Evolutionary conservation across 2,888 invertebrate species (phyloP).

Genomic region (Sesia apiformis): DNA sequence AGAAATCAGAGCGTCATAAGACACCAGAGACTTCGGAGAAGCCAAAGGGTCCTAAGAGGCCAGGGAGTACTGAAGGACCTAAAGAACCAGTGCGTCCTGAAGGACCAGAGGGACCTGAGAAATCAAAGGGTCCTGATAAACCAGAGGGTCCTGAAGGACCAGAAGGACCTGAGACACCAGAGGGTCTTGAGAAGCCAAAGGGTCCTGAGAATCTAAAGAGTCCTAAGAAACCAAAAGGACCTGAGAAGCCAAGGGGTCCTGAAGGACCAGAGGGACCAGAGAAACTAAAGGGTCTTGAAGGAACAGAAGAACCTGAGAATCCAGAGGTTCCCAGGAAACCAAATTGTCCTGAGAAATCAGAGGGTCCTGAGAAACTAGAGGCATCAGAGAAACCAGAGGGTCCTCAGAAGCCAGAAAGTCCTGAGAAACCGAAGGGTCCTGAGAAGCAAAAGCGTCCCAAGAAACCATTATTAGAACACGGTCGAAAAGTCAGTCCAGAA

Average conservation of each 20-base stretch:
- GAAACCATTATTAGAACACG: neutral
- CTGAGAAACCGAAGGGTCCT: too few species aligned
- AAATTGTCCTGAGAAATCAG: neutral
- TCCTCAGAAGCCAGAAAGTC: neutral
- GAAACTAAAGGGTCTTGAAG: neutral
- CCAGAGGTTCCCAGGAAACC: neutral
- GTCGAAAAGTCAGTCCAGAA: too few species aligned
- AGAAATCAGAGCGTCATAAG: neutral
- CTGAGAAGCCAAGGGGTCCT: neutral
- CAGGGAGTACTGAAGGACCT: neutral
- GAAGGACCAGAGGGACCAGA: conserved; percentile 1
- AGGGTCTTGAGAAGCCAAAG: neutral
- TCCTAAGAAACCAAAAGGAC: neutral
- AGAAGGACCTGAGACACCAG: neutral
- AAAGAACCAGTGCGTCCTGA: neutral
- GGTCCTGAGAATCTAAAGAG: neutral
- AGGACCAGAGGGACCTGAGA: neutral
- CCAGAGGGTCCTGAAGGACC: neutral
- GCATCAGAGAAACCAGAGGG: neutral
- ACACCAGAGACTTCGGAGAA: neutral
- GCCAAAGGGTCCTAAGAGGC: neutral
- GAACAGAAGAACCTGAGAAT: neutral
- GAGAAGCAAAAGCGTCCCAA: too few species aligned
- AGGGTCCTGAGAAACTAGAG: neutral
- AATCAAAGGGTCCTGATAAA: neutral